These are phyloP conservation scores for Parnassius mnemosyne DNA, from an alignment of 2,888 invertebrate species.

Conservation along the genomic window DNA sequence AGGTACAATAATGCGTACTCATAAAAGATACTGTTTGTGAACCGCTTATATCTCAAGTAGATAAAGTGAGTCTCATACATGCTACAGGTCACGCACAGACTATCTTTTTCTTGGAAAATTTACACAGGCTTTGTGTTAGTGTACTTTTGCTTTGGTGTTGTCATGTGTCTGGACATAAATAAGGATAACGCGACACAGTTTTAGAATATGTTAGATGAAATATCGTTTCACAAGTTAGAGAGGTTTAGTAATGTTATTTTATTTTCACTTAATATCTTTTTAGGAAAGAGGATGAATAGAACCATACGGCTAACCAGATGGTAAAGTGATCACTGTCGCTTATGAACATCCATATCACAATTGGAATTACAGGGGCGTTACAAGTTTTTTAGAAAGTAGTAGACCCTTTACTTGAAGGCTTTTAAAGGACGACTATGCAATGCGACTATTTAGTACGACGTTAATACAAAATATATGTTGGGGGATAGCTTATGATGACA, in stretches of 20 bases:
- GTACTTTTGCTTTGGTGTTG: conserved; percentile 5
- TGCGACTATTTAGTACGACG: no score
- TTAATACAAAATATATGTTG: no score
- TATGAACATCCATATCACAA: no score
- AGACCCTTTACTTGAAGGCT: no score
- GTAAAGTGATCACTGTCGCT: no score
- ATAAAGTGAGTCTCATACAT: conserved; percentile 61
- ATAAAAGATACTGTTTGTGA: conserved; percentile 44
- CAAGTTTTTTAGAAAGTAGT: no score
- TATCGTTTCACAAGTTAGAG: not conserved
- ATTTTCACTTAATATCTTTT: not conserved
- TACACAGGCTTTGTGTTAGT: conserved; percentile 19
- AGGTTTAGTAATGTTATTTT: not conserved
- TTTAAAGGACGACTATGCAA: no score
- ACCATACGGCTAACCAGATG: no score
- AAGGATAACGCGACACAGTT: conserved; percentile 21
- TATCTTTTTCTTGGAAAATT: conserved; percentile 40
- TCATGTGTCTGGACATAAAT: conserved; percentile 10
- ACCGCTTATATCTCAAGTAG: conserved; percentile 46
- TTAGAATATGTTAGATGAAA: conserved; percentile 17
- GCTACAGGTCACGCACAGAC: conserved; percentile 53
- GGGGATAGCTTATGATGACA: no score
- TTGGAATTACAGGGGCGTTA: no score
- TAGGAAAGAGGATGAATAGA: not conserved
- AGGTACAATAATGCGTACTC: conserved; percentile 39